A percentile compares a stretch with the other conserved stretches of the same genome.
These are phyloP conservation scores for Odontocolon sp. DNA, from an alignment of 2,888 invertebrate genomes.

Conservation along the genomic window DNA sequence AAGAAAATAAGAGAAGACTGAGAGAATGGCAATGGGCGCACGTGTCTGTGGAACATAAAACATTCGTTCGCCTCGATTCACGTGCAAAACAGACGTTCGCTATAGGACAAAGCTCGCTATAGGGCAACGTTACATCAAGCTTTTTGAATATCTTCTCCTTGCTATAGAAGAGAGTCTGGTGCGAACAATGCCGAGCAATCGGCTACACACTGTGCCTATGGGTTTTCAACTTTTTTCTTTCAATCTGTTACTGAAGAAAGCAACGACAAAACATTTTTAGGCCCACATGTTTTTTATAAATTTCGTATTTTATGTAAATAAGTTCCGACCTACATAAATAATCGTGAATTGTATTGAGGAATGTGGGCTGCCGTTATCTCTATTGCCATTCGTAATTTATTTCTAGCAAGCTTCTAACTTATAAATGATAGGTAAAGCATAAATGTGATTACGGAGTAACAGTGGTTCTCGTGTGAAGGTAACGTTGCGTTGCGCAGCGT, in stretches of 20 bases:
- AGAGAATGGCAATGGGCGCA: background rate
- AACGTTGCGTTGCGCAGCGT: constrained; percentile 33
- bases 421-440: constrained; percentile 36
- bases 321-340: too few species aligned
- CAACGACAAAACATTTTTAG: too few species aligned
- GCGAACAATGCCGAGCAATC: constrained; percentile 41
- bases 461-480: constrained; percentile 5
- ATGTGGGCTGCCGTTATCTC: background rate
- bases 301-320: too few species aligned
- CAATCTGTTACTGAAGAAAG: constrained; percentile 7
- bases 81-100: constrained; percentile 31
- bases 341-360: background rate
- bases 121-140: background rate
- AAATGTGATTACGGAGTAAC: constrained; percentile 39
- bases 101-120: background rate
- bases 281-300: too few species aligned
- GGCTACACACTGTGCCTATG: constrained; percentile 1
- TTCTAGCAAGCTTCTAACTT: constrained; percentile 7
- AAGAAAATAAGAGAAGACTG: background rate
- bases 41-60: constrained; percentile 34
- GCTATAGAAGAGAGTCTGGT: background rate
- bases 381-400: constrained; percentile 12
- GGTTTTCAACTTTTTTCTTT: background rate
- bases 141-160: background rate
- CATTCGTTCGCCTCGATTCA: constrained; percentile 61